Conservation (phyloP, 2,888 invertebrate species). For the Drosophila fungiperda region DNA sequence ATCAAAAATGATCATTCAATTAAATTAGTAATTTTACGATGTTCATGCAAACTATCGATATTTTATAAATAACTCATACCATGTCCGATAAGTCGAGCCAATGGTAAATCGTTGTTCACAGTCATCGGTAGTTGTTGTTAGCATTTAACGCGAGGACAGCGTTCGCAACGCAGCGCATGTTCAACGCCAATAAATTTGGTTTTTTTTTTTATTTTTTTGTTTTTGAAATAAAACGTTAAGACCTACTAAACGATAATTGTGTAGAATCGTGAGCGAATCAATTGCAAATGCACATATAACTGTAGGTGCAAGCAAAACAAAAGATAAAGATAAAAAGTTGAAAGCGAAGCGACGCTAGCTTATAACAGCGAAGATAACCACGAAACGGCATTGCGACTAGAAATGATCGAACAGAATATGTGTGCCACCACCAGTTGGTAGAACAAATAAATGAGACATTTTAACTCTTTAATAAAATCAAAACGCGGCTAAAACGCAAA, state of each 20-base stretch:
- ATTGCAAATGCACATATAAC: slow-evolving; percentile 42
- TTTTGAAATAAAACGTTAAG: slow-evolving; percentile 63
- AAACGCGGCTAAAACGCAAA: slow-evolving; percentile 38
- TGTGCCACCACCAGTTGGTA: slow-evolving; percentile 49
- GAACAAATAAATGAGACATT: slow-evolving; percentile 35
- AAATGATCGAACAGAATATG: slow-evolving; percentile 59
- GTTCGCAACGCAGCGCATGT: slow-evolving; percentile 53
- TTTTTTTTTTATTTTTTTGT: slow-evolving; percentile 45
- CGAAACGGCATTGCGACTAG: slow-evolving; percentile 53
- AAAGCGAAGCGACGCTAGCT: slow-evolving; percentile 52
- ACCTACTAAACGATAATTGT: slow-evolving; percentile 38
- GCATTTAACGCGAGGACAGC: slow-evolving; percentile 56
- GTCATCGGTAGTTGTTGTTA: slow-evolving; percentile 47
- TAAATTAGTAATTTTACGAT: background rate
- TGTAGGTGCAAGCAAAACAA: slow-evolving; percentile 33
- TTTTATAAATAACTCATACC: background rate
- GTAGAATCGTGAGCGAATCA: slow-evolving; percentile 35
- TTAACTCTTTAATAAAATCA: slow-evolving; percentile 40
- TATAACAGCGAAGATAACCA: slow-evolving; percentile 53
- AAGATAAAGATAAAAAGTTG: slow-evolving; percentile 14
- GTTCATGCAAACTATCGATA: background rate
- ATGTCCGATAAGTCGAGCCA: slow-evolving; percentile 11
- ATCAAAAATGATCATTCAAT: background rate
- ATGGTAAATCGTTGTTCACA: slow-evolving; percentile 2
- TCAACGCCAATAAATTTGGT: slow-evolving; percentile 43